Evolutionary conservation across 2,888 invertebrate genomes (phyloP).

Genomic region (Balanococcus diminutus): DNA sequence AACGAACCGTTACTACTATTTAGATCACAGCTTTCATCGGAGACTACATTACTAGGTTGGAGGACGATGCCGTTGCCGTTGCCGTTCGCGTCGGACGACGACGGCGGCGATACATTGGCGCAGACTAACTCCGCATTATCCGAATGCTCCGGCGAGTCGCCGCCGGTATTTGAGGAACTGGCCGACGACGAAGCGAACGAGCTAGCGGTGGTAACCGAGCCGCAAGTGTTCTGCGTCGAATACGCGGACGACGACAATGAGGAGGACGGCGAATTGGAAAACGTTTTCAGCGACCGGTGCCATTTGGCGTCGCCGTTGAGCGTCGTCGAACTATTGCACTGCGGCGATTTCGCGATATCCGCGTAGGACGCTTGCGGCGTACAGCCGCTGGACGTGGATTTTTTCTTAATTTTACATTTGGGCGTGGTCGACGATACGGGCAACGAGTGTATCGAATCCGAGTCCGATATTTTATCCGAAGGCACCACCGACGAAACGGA

Average conservation of each 20-base stretch:
- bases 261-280: constrained; percentile 18
- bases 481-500: constrained; percentile 82
- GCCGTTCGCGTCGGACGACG: neutral
- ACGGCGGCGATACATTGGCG: neutral
- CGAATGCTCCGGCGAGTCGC: neutral
- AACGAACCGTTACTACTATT: constrained; percentile 8
- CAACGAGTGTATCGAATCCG: constrained; percentile 84
- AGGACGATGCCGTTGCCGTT: neutral
- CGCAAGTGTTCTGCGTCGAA: constrained; percentile 20
- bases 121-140: constrained; percentile 22
- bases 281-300: constrained; percentile 31
- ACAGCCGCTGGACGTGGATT: constrained; percentile 60
- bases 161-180: constrained; percentile 5
- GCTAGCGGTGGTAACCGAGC: neutral
- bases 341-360: constrained; percentile 72
- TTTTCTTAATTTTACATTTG: constrained; percentile 57
- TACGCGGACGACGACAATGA: constrained; percentile 3
- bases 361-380: constrained; percentile 75
- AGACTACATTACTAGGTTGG: neutral
- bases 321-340: constrained; percentile 55
- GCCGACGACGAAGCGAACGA: constrained; percentile 31
- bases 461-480: constrained; percentile 78
- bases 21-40: constrained; percentile 48
- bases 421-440: constrained; percentile 65
- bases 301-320: constrained; percentile 46